Conservation (phyloP, 2,888 invertebrate genomes). For the Pollenia labialis region DNA sequence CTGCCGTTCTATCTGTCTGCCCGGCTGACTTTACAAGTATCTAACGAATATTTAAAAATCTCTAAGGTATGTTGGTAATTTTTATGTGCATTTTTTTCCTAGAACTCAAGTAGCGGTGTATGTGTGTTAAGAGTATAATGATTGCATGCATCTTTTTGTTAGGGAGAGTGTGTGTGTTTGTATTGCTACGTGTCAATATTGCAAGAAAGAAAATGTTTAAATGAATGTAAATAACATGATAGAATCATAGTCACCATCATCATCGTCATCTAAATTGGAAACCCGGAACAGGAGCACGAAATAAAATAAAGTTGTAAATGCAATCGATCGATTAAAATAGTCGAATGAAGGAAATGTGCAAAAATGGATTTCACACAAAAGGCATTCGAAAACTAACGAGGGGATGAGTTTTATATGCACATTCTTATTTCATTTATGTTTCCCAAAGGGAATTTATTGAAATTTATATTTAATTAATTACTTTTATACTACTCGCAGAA, state of each 20-base stretch:
- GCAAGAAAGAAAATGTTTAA: constrained; percentile 30
- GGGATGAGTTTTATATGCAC: neutral
- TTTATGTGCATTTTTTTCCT: constrained; percentile 30
- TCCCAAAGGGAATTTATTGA: constrained; percentile 13
- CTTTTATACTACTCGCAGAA: constrained; percentile 1
- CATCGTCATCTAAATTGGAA: constrained; percentile 13
- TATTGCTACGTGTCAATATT: constrained; percentile 59
- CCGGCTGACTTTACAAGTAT: constrained; percentile 33
- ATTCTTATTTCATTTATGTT: neutral
- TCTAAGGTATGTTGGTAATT: constrained; percentile 60
- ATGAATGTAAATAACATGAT: constrained; percentile 27
- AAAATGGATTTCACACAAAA: constrained; percentile 24
- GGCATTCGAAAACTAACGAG: constrained; percentile 17
- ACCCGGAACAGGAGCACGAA: constrained; percentile 3
- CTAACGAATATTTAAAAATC: constrained; percentile 57
- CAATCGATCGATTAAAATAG: constrained; percentile 50
- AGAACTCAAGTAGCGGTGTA: neutral
- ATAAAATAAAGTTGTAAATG: constrained; percentile 48
- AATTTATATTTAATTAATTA: constrained; percentile 48
- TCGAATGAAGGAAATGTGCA: constrained; percentile 23
- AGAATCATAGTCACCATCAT: constrained; percentile 16
- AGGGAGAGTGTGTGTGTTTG: neutral
- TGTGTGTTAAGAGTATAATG: neutral
- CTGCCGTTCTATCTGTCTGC: neutral
- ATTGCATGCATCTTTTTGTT: neutral